These are phyloP conservation scores for Drosophila affinis DNA, from an alignment of 2,888 invertebrate species.

Conservation along the genomic window DNA sequence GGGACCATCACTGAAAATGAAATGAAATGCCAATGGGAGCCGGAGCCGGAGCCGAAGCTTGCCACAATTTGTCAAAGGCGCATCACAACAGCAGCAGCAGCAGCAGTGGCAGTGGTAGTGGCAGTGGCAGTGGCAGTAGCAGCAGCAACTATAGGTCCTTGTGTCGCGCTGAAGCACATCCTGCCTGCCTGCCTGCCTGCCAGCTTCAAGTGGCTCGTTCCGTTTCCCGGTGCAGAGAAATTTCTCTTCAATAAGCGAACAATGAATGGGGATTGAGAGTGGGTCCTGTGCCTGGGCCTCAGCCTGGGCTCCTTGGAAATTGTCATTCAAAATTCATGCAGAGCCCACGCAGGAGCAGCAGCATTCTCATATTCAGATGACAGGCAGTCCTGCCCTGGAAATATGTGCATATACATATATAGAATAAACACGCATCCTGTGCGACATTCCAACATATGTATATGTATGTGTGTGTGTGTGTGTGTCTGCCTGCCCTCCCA, in stretches of 20 bases:
- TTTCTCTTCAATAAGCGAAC: conserved; percentile 34
- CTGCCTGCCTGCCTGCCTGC: conserved; percentile 36
- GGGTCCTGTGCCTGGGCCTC: conserved; percentile 23
- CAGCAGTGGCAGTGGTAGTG: not conserved
- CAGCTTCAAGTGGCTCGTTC: conserved; percentile 65
- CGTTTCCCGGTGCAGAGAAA: conserved; percentile 37
- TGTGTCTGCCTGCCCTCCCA: not conserved
- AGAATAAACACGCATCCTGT: conserved; percentile 72
- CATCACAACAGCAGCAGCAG: conserved; percentile 42
- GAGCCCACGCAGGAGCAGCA: conserved; percentile 52
- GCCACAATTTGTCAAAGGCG: conserved; percentile 68
- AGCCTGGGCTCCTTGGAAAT: conserved; percentile 19
- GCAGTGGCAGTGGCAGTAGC: not conserved
- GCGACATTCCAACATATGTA: conserved; percentile 63
- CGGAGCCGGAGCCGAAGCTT: conserved; percentile 33
- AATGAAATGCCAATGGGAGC: conserved; percentile 67
- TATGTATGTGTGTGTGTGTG: no score
- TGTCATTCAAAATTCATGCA: conserved; percentile 73
- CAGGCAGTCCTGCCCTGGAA: conserved; percentile 55
- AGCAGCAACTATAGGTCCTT: conserved; percentile 22
- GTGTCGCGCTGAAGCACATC: conserved; percentile 49
- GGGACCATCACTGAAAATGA: conserved; percentile 17
- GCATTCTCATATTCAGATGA: conserved; percentile 65
- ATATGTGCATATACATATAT: conserved; percentile 12
- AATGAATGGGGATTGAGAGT: conserved; percentile 29